Conservation (phyloP, 2,888 invertebrate species). For the Cryptophagus acutangulus region DNA sequence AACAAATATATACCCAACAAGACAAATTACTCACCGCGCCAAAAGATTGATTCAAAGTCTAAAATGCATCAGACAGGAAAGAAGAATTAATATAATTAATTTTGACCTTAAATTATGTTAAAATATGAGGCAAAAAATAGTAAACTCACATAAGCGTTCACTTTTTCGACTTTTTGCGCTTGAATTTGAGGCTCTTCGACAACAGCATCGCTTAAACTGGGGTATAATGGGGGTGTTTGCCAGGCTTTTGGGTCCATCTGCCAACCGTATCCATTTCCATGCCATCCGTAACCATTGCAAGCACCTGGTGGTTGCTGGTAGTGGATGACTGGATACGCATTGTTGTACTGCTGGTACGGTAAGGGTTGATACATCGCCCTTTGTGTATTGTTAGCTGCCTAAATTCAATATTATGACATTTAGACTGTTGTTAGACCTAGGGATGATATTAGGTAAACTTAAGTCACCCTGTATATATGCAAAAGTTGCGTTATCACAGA, state of each 20-base stretch:
- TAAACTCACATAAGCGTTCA: constrained; percentile 41
- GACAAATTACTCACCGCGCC: too few relatives aligned
- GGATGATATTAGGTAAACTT: too few relatives aligned
- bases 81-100: too few relatives aligned
- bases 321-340: constrained; percentile 43
- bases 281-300: constrained; percentile 47
- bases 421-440: too few relatives aligned
- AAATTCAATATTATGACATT: too few relatives aligned
- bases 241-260: constrained; percentile 44
- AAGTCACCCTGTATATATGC: too few relatives aligned
- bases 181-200: constrained; percentile 39
- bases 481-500: too few relatives aligned
- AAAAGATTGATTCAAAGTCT: too few relatives aligned
- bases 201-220: constrained; percentile 26
- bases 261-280: constrained; percentile 48
- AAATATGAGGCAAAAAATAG: too few relatives aligned
- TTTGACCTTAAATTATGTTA: too few relatives aligned
- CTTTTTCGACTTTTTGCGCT: constrained; percentile 41
- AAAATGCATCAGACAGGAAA: too few relatives aligned
- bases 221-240: constrained; percentile 36
- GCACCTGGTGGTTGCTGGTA: constrained; percentile 43
- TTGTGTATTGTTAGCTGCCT: constrained; percentile 3
- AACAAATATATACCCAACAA: too few relatives aligned
- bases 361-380: not conserved
- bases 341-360: constrained; percentile 44